Evolutionary conservation across 1,140 invertebrate species (phyloP).

Genomic region (Samia ricini): DNA sequence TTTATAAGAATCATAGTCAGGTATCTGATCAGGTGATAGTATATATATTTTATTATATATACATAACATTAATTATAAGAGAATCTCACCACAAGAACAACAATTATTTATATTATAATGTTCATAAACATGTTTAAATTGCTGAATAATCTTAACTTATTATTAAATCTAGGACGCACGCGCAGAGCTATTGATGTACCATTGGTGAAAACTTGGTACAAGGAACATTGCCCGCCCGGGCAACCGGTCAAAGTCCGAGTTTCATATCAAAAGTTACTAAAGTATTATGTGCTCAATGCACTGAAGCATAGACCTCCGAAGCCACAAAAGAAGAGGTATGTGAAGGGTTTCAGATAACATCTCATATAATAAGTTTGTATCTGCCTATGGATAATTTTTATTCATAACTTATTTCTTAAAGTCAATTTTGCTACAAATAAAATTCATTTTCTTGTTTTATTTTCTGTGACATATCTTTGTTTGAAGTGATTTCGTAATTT

Average conservation of each 20-base stretch:
- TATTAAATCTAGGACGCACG: conserved; percentile 79
- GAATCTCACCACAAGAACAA: too few relatives aligned
- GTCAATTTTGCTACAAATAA: neutral
- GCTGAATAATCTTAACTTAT: neutral
- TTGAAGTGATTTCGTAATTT: neutral
- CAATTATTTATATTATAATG: too few relatives aligned
- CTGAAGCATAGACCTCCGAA: conserved; percentile 98
- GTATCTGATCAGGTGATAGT: too few relatives aligned
- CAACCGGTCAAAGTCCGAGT: conserved; percentile 99
- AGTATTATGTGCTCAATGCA: conserved; percentile 99
- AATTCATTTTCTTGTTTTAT: neutral
- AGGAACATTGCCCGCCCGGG: conserved; percentile 98
- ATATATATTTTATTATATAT: too few relatives aligned
- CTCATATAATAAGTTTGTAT: neutral
- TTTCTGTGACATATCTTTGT: neutral
- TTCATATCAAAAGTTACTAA: conserved; percentile 98
- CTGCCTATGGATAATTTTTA: neutral
- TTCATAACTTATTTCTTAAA: too few relatives aligned
- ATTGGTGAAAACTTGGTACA: conserved; percentile 98
- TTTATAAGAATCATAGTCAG: too few relatives aligned
- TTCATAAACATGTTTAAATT: neutral
- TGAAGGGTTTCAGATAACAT: neutral
- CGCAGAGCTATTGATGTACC: conserved; percentile 97
- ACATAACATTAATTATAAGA: too few relatives aligned
- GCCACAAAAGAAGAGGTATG: conserved; percentile 96